Evolutionary conservation across 1,140 invertebrate genomes (phyloP), one percentile per base, ranked within the genome.

Genomic region (Brachionus calyciflorus): DNA sequence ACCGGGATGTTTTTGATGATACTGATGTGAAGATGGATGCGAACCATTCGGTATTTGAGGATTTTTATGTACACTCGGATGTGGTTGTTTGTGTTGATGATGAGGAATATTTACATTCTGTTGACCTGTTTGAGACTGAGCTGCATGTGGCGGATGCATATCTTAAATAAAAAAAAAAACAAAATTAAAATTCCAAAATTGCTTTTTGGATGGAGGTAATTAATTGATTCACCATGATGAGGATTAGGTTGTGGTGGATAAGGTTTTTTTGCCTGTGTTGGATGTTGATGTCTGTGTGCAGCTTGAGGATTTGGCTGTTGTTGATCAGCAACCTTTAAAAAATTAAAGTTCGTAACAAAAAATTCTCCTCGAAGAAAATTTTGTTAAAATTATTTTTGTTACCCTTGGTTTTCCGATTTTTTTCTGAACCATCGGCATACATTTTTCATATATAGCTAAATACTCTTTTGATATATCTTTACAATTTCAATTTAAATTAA

Each of bases 391-490:
- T n/a, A 2, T 14, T 28, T 17, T 17, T n/a, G 30, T n/a, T 70
- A 73, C 69, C 69, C 40, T 73, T 19, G 21, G 44, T 55, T 51
- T 73, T 12, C 69, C 73, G 4, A 76, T n/a, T 48, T 76, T 76
- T 46, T 40, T 55, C 19, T 76, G 49, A 37, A 76, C 21, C 30
- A 48, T 76, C 9, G 49, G 49, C 46, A 40, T 30, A 76, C 73
- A 57, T 30, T 76, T 76, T 24, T 76, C 49, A 46, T 76, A 76
- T 10, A 76, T 76, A 48, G 73, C 17, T 30, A 76, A 26, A 57
- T 55, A 76, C 30, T 76, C 73, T 55, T 76, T 55, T 24, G 73
- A 55, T 40, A 65, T 65, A 76, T 55, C 49, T 76, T 33, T 76
- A 46, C 49, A 76, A 24, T 24, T 53, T 75, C 40, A 57, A 75